Conservation (phyloP, 2,113 vertebrate species). For the Empidonax alnorum region DNA sequence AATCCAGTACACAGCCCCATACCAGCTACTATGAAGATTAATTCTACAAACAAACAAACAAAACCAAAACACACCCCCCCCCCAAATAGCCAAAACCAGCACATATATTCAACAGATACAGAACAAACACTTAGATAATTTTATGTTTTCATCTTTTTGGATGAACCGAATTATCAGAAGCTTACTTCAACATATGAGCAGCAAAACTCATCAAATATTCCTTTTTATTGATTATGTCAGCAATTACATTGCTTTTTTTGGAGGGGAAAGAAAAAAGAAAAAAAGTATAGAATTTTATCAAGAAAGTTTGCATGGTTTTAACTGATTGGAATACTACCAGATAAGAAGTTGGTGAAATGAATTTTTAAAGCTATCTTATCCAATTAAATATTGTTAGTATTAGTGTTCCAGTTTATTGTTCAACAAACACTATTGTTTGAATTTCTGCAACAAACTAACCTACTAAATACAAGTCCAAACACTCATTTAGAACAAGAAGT, state of each 20-base stretch:
- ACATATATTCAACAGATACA: background rate
- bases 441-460: background rate
- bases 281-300: background rate
- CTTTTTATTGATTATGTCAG: background rate
- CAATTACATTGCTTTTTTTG: background rate
- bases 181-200: background rate
- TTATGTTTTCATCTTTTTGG: background rate
- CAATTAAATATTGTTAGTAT: background rate
- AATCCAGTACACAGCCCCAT: background rate
- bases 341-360: background rate
- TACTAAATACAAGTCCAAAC: background rate
- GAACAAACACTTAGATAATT: background rate
- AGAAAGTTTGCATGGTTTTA: background rate
- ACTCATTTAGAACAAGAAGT: background rate
- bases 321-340: background rate
- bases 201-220: background rate
- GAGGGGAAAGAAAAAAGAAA: too few species aligned
- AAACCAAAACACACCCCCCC: background rate
- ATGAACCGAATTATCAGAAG: background rate
- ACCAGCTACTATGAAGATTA: background rate
- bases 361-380: background rate
- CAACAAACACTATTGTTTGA: background rate
- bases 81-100: background rate
- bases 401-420: background rate
- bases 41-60: background rate